Evolutionary conservation across 2,113 vertebrate genomes (phyloP), one percentile per base, ranked within the genome.

Genomic region (Hemibates koningsi): DNA sequence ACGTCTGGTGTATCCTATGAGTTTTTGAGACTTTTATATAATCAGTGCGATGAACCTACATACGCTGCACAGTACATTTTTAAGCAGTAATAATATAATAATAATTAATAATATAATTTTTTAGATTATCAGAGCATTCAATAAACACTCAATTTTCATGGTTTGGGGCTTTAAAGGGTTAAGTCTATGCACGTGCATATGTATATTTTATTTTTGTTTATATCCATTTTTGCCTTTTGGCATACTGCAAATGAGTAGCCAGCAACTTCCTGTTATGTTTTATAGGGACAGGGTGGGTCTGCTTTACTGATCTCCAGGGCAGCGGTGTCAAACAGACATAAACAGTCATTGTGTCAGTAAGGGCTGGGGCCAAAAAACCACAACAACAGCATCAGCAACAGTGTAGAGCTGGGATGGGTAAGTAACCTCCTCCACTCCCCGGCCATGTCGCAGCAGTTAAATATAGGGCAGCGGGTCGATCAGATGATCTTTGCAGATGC

Each of bases 401-500:
- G 66, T 80, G 71, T 63, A 1, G 17, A 79, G 48, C 10, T 32
- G 48, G 9, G 63, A 71, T 6, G 12, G 24, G 24, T 79, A 56
- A 53, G 24, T 63, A 63, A 82, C 29, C 29, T 12, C 63, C 63
- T 32, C 29, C 16, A 12, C 81, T 57, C 17, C 71, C 12, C 2
- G 2, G 32, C 80, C 38, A 41, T 24, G 78, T 81, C 80, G 34
- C 66, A 13, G 82, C 12, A 34, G 89, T 81, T 80, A 88, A 88
- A 92, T 81, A 38, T 83, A 45, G 84, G 81, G 79, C 79, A 89
- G 81, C 82, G 4, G 91, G 94, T 93, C 79, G 79, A 92, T 91
- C 16, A 63, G 68, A 32, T 61, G 86, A 90, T 87, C 71, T 89
- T 1, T 83, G 45, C 84, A 80, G 85, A 81, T 43, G 27, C 4